Conservation (phyloP, 2,113 vertebrate species). For the Holacanthus passer region DNA sequence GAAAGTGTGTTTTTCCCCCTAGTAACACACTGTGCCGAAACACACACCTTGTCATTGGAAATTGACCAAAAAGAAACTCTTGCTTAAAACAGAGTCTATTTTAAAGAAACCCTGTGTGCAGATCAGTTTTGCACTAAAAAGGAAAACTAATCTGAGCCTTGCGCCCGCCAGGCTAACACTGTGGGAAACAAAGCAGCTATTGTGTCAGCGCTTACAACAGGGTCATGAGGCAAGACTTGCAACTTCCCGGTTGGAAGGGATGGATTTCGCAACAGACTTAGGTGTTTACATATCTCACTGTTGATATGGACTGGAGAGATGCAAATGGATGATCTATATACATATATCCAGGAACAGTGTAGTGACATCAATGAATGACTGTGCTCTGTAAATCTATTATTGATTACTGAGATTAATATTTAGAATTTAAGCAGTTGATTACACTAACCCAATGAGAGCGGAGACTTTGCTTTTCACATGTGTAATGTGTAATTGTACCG, state of each 20-base stretch:
- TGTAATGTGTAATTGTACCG: background rate
- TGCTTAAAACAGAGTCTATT: conserved; percentile 1
- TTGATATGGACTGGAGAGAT: conserved; percentile 3
- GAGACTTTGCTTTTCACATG: background rate
- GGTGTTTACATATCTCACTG: conserved; percentile 40
- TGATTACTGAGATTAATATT: background rate
- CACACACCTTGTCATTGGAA: background rate
- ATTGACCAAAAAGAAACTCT: conserved; percentile 4
- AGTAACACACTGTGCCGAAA: background rate
- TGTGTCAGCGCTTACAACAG: conserved; percentile 65
- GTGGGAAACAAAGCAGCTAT: conserved; percentile 73
- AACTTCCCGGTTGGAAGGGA: conserved; percentile 51
- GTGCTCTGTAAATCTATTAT: background rate
- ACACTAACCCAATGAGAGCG: background rate
- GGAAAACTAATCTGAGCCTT: conserved; percentile 65
- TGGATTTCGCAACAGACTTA: conserved; percentile 60
- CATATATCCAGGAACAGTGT: background rate
- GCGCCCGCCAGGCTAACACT: conserved; percentile 45
- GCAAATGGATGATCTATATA: background rate
- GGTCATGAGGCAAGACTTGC: conserved; percentile 69
- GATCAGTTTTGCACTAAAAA: conserved; percentile 52
- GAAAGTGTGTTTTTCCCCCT: background rate
- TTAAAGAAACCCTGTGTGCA: conserved; percentile 31
- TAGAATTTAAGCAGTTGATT: background rate
- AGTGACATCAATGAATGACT: background rate